Evolutionary conservation across 2,888 invertebrate genomes (phyloP).

Genomic region (Peribatodes rhomboidaria): DNA sequence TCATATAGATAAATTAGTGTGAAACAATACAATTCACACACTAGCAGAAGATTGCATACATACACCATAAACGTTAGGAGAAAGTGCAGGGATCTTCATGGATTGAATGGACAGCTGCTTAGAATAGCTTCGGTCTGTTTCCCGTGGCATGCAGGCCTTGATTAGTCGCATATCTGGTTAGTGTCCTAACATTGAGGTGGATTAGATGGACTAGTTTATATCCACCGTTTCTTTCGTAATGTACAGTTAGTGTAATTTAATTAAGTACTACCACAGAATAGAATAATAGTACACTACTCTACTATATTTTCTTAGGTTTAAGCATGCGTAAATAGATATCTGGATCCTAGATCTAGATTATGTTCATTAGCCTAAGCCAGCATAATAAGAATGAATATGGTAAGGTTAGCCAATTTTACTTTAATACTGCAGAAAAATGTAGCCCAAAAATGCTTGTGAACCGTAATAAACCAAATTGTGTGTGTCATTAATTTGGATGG

Average conservation of each 20-base stretch:
- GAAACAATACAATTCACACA: neutral
- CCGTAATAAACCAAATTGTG: conserved; percentile 1
- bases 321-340: neutral
- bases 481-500: conserved; percentile 4
- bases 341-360: neutral
- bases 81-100: neutral
- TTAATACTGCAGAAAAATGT: neutral
- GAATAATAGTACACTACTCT: neutral
- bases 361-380: neutral
- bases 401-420: neutral
- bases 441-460: neutral
- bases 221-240: conserved; percentile 7
- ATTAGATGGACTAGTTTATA: neutral
- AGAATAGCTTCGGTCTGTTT: conserved; percentile 15
- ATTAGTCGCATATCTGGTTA: conserved; percentile 10
- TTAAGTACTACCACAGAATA: neutral
- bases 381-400: neutral
- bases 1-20: neutral
- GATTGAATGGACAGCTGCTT: conserved; percentile 9
- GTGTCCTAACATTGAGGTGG: neutral
- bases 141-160: conserved; percentile 12
- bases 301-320: too few relatives aligned
- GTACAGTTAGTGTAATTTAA: neutral
- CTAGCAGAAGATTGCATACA: neutral
- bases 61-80: neutral